Conservation (phyloP, 2,113 vertebrate species). For the Pelusios castaneus region DNA sequence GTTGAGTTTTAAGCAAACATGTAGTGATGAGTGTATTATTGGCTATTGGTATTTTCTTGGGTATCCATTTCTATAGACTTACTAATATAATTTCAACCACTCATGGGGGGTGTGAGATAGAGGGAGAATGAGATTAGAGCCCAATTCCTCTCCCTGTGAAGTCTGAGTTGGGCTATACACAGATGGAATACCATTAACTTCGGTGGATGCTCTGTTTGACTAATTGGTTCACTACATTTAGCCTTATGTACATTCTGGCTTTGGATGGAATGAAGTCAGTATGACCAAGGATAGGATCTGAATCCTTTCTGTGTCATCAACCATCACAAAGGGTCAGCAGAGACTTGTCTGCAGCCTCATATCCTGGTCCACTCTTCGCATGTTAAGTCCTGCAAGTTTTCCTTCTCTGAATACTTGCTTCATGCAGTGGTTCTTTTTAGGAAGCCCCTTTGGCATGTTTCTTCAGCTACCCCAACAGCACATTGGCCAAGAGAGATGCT, state of each 20-base stretch:
- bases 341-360: background rate
- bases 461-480: background rate
- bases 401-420: background rate
- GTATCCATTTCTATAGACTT: background rate
- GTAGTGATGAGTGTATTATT: background rate
- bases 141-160: background rate
- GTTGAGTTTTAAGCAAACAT: background rate
- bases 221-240: background rate
- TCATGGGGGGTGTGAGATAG: background rate
- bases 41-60: too few species aligned
- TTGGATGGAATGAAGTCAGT: background rate
- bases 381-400: background rate
- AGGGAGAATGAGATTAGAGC: background rate
- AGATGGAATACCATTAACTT: background rate
- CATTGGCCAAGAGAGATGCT: background rate
- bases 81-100: background rate
- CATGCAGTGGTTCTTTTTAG: background rate
- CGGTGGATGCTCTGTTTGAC: background rate
- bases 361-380: background rate
- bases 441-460: background rate
- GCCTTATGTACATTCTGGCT: fast-evolving
- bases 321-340: background rate
- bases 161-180: background rate
- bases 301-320: background rate
- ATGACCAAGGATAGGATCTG: background rate